phyloP scores from a whole-genome alignment of 2,888 invertebrate genomes.

The Zygaena filipendulae region DNA sequence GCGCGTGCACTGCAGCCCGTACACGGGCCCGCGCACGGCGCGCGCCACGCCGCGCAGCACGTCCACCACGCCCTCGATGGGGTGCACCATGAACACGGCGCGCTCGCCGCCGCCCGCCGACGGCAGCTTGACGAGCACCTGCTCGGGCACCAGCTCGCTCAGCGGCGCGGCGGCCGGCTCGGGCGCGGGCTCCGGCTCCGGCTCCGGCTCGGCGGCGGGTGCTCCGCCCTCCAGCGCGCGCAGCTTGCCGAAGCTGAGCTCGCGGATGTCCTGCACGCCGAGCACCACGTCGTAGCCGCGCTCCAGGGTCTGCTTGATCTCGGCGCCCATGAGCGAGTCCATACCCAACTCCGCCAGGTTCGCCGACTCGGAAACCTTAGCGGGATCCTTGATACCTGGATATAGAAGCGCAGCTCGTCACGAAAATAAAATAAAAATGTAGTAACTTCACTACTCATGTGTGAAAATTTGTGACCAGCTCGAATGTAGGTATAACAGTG shows the following conservation, averaged over 20 bases:
- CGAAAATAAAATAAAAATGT: background rate
- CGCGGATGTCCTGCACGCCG: conserved; percentile 91
- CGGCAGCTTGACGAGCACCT: conserved; percentile 76
- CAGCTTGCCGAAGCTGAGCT: conserved; percentile 81
- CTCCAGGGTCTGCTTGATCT: conserved; percentile 96
- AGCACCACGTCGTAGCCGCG: conserved; percentile 91
- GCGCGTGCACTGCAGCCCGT: conserved; percentile 89
- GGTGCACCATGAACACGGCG: conserved; percentile 77
- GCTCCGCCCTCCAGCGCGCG: conserved; percentile 62
- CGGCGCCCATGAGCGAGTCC: conserved; percentile 99
- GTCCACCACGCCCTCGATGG: conserved; percentile 88
- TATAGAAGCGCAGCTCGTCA: background rate
- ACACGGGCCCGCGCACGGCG: conserved; percentile 79
- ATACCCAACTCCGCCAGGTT: conserved; percentile 95
- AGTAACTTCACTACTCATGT: too few relatives aligned
- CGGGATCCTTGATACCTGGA: conserved; percentile 85
- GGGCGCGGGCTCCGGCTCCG: conserved; percentile 20
- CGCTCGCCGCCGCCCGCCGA: too few relatives aligned
- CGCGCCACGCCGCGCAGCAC: conserved; percentile 78
- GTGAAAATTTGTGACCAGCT: too few relatives aligned
- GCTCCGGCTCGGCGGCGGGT: conserved; percentile 17
- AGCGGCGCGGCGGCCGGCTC: conserved; percentile 30
- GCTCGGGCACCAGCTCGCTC: conserved; percentile 79
- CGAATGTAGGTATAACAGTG: too few relatives aligned
- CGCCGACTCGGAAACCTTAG: conserved; percentile 77